Percentiles rank a stretch among this genome's conserved stretches.
These are phyloP conservation scores for Tetragonisca angustula DNA, from an alignment of 2,888 invertebrate genomes.

Conservation along the genomic window DNA sequence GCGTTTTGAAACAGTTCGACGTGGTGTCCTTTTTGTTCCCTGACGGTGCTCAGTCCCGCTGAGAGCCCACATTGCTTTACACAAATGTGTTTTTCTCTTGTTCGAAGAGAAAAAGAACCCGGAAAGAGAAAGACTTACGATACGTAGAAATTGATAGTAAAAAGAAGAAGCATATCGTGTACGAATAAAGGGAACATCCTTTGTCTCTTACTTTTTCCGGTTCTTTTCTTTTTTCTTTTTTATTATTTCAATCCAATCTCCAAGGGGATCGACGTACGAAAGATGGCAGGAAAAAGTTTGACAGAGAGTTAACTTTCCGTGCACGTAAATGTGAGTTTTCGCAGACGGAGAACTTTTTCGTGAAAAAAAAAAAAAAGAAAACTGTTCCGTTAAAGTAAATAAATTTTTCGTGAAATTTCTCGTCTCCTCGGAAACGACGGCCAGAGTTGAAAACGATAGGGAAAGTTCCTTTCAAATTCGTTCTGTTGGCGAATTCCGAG, in stretches of 20 bases:
- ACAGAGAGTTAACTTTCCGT: background rate
- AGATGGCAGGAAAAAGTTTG: background rate
- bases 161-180: background rate
- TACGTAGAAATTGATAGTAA: no score
- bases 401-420: no score
- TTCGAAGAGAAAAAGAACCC: background rate
- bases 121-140: background rate
- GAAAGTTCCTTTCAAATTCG: no score
- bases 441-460: no score
- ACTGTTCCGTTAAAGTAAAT: no score
- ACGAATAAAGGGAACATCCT: background rate
- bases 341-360: no score
- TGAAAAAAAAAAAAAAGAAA: no score
- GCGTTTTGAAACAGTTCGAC: background rate
- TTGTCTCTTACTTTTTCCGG: background rate
- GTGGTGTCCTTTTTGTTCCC: background rate
- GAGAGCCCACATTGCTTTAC: background rate
- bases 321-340: background rate
- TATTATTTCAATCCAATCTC: background rate
- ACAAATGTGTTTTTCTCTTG: background rate
- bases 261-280: constrained; percentile 7
- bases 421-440: no score
- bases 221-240: constrained; percentile 10
- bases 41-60: background rate
- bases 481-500: no score